A percentile compares a stretch with the other conserved stretches of the same genome.
phyloP scores from a whole-genome alignment of 2,797 vertebrate species.

The Denticeps clupeoides region DNA sequence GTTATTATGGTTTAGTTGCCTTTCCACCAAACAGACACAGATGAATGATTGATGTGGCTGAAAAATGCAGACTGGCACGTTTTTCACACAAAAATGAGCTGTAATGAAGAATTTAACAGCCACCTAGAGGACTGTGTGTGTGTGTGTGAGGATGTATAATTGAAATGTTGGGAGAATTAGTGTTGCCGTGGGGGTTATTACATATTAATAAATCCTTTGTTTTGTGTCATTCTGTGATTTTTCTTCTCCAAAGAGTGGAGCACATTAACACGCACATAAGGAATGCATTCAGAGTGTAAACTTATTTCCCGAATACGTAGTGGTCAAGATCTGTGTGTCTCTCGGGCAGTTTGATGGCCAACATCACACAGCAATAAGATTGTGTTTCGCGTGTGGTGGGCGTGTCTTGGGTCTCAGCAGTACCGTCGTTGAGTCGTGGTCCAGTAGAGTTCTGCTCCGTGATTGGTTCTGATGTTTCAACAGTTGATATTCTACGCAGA shows the following conservation, averaged over 20 bases:
- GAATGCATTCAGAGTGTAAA: no score
- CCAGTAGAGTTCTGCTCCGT: no score
- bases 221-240: slow-evolving; percentile 22
- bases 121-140: not conserved
- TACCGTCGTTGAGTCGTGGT: no score
- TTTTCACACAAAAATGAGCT: slow-evolving; percentile 50
- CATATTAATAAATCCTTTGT: slow-evolving; percentile 28
- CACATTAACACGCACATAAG: no score
- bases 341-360: no score
- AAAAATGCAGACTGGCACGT: slow-evolving; percentile 55
- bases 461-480: no score
- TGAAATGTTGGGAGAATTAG: slow-evolving; percentile 16
- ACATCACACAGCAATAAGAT: no score
- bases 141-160: slow-evolving; percentile 9
- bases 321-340: no score
- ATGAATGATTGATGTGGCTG: slow-evolving; percentile 34
- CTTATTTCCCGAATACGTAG: no score
- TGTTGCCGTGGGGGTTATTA: slow-evolving; percentile 26
- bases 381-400: not conserved
- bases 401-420: no score
- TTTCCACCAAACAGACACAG: slow-evolving; percentile 10
- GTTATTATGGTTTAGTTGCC: not conserved
- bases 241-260: slow-evolving; percentile 11
- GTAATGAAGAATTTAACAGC: slow-evolving; percentile 53
- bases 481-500: no score